Evolutionary conservation across 2,113 vertebrate species (phyloP).

Genomic region (Phrynosoma blainvillii): DNA sequence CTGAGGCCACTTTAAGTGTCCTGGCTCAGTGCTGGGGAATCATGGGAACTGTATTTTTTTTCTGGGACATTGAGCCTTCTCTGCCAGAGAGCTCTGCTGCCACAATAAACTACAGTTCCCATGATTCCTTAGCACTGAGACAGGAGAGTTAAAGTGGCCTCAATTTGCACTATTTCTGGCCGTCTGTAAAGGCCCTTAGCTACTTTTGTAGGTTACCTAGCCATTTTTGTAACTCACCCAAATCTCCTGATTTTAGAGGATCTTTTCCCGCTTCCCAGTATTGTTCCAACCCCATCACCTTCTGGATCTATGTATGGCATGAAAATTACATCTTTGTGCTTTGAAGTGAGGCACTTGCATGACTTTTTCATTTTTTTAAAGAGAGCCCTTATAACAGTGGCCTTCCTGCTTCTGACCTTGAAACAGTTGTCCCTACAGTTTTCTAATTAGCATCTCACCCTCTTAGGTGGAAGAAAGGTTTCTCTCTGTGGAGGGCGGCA

Average conservation of each 20-base stretch:
- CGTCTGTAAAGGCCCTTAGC: no score
- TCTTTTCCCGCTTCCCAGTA: neutral
- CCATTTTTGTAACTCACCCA: neutral
- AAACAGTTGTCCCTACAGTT: conserved; percentile 43
- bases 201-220: neutral
- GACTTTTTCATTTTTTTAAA: neutral
- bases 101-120: no score
- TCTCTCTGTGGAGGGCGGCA: conserved; percentile 2
- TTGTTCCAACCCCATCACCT: conserved; percentile 25
- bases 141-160: no score
- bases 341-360: conserved; percentile 14
- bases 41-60: no score
- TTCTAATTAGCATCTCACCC: conserved; percentile 39
- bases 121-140: no score
- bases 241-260: conserved; percentile 20
- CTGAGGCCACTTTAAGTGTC: no score
- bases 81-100: no score
- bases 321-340: conserved; percentile 42
- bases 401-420: conserved; percentile 3
- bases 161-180: no score
- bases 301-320: neutral
- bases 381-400: conserved; percentile 22
- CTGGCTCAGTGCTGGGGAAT: no score
- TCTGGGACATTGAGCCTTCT: no score
- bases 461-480: neutral